Conservation (phyloP, 2,888 invertebrate species). For the Eristalis arbustorum region DNA sequence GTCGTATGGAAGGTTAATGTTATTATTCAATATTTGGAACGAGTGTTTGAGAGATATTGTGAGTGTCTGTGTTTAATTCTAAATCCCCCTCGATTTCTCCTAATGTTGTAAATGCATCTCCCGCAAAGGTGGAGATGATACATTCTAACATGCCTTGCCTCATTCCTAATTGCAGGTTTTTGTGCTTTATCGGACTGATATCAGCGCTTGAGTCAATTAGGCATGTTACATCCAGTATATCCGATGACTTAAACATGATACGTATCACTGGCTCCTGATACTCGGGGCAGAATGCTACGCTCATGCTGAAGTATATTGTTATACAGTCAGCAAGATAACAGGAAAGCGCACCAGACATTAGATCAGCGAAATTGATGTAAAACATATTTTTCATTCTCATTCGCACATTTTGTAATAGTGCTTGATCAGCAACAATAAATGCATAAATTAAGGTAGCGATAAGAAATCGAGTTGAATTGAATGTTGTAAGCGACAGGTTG, state of each 20-base stretch:
- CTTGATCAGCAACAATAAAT: too few species aligned
- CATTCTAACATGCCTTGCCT: background rate
- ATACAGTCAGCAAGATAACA: too few species aligned
- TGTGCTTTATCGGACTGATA: background rate
- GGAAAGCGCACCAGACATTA: too few species aligned
- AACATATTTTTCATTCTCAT: too few species aligned
- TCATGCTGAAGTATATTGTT: background rate
- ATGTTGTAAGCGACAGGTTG: too few species aligned
- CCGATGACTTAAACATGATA: background rate
- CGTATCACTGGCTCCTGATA: background rate
- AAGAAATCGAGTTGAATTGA: too few species aligned
- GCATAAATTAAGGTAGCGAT: too few species aligned
- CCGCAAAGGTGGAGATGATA: background rate
- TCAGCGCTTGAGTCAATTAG: constrained; percentile 12
- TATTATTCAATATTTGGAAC: background rate
- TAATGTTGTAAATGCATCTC: constrained; percentile 3
- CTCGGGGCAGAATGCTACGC: constrained; percentile 1
- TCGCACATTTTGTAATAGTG: too few species aligned
- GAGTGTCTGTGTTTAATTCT: background rate
- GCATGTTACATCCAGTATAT: background rate
- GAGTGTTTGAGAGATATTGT: background rate
- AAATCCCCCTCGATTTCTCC: background rate
- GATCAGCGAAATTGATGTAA: too few species aligned
- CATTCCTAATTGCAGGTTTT: background rate
- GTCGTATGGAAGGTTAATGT: constrained; percentile 6